Base-by-base conservation (phyloP, 2,113 vertebrate genomes). In the Atrichornis clamosus region DNA sequence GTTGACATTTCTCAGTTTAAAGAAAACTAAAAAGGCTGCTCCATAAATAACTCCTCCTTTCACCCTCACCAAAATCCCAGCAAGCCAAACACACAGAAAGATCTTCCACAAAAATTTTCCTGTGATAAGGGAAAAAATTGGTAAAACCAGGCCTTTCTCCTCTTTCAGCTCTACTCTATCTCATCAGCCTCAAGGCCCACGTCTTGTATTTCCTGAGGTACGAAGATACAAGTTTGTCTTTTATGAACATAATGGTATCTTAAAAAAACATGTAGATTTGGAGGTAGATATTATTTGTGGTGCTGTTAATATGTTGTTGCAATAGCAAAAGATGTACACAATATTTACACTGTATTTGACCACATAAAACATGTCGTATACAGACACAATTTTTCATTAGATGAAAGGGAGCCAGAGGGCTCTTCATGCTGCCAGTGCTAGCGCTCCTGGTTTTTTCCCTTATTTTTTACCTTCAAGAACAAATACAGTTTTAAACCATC, bases 341-440 rank as follows among this genome's bases (percentile, higher is more conserved):
- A 98, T 98, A 98, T 98, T 98, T 98, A 98, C 93, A 82, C 96
- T 93, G 87, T 96, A 97, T 98, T 98, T 98, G 98, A 98, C 97
- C 97, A 97, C 97, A 98, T 98, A 98, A 98, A 98, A 97, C 96
- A 98, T 95, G 95, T 97, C 65, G 2, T 92, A 92, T 91, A 97
- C 95, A 97, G 97, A 97, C 91, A 93, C 94, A 93, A 90, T 98
- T 98, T 97, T 98, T 98, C 97, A 98, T 98, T 98, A 97, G 93
- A 96, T 55, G 95, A 96, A 97, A 97, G 90, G 96, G 96, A 97
- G 95, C 97, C 95, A 96, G 97, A 97, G 96, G 97, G 96, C 97
- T 96, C 94, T 97, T 96, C 89, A 96, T 28, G 63, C 95, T 98
- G 96, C 96, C 91, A 95, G 94, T 93, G 92, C 92, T 78, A 60